Evolutionary conservation across 2,797 vertebrate genomes (phyloP).

Genomic region (Hippopotamyrus pictus): DNA sequence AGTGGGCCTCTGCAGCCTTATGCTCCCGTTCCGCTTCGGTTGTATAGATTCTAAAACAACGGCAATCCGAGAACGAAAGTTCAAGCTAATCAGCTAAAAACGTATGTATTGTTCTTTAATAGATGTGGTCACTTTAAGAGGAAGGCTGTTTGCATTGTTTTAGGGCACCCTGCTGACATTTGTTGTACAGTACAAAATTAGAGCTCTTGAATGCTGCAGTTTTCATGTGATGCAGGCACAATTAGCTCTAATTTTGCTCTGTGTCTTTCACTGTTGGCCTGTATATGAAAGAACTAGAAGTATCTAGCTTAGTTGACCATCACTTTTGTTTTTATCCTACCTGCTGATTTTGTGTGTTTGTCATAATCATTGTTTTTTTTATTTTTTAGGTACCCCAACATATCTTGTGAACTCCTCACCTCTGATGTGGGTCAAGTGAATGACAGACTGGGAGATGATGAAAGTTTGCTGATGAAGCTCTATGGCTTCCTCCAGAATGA

Average conservation of each 20-base stretch:
- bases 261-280: not conserved
- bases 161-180: not conserved
- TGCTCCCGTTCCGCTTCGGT: not conserved
- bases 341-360: not conserved
- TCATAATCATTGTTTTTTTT: not conserved
- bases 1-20: slow-evolving; percentile 36
- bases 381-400: slow-evolving; percentile 82
- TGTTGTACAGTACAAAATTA: not conserved
- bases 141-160: not conserved
- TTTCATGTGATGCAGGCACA: not conserved
- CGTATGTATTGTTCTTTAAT: not conserved
- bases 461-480: slow-evolving; percentile 83
- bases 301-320: not conserved
- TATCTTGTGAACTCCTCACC: slow-evolving; percentile 96
- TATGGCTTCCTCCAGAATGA: slow-evolving; percentile 91
- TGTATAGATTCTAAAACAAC: not conserved
- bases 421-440: slow-evolving; percentile 95
- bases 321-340: not conserved
- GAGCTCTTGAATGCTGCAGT: not conserved
- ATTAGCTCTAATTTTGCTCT: not conserved
- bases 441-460: slow-evolving; percentile 90
- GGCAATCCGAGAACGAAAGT: not conserved
- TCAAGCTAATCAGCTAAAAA: not conserved
- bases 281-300: not conserved
- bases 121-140: not conserved